Evolutionary conservation across 2,797 vertebrate genomes (phyloP), one percentile per base, ranked within the genome.

Genomic region (Mastacembelus armatus): DNA sequence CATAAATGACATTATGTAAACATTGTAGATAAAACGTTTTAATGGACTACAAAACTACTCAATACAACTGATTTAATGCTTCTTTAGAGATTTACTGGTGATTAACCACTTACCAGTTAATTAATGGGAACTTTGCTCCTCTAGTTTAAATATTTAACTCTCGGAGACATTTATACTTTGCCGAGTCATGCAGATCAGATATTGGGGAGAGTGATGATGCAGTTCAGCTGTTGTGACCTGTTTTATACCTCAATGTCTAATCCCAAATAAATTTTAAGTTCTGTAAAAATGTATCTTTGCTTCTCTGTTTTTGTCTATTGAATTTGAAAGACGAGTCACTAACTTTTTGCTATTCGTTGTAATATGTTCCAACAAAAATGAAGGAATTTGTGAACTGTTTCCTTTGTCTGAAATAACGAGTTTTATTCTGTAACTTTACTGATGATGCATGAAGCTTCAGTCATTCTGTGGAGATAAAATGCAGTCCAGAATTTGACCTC

Each of bases 201-300:
- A n/a, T 10, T 30, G 26, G 26, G 22, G 43, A 38, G 38, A 45
- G 38, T 4, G 3, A 45, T 56, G 61, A 66, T 38, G 49, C 50
- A 21, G 42, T 42, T 42, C 6, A n/a, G n/a, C n/a, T n/a, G n/a
- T n/a, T n/a, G n/a, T n/a, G n/a, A n/a, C n/a, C n/a, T n/a, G n/a
- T n/a, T n/a, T n/a, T n/a, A n/a, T n/a, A n/a, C n/a, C n/a, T n/a
- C n/a, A n/a, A n/a, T n/a, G 42, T 44, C 16, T 32, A 21, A 45
- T 63, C 33, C 35, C n/a, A 48, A 35, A 19, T 27, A 21, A 21
- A 39, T n/a, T n/a, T 40, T 10, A 26, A 44, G 49, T 6, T 12
- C n/a, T 14, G 22, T 4, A 19, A 7, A 39, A 62, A 24, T 45
- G 16, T 14, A 22, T 45, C 39, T 39, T 7, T 57, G 11, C 18